Percentiles rank a stretch among this genome's conserved stretches.
Conservation (phyloP, 2,113 vertebrate species). For the Phocoena sinus region DNA sequence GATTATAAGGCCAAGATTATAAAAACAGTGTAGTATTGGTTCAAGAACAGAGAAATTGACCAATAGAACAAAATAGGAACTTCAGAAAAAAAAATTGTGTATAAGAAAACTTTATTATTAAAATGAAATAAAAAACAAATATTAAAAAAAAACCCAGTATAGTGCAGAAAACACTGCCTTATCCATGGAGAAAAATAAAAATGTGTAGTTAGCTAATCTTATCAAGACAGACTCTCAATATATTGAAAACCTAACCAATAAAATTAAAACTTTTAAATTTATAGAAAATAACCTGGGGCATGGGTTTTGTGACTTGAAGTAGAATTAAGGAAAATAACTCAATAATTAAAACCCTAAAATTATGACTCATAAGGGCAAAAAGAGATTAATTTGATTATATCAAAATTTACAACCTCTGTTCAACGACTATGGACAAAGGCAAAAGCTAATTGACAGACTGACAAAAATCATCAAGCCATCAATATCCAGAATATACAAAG, state of each 20-base stretch:
- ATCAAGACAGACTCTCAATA: not conserved
- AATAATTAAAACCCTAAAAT: not conserved
- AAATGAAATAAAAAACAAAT: not conserved
- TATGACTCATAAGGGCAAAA: not conserved
- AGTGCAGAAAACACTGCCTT: not conserved
- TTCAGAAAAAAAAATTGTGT: not conserved
- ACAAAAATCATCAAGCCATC: not conserved
- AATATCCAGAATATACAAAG: not conserved
- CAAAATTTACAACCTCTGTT: not conserved
- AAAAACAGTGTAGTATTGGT: not conserved
- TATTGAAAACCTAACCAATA: not conserved
- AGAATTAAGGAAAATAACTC: not conserved
- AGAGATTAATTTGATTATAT: not conserved
- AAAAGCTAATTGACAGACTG: not conserved
- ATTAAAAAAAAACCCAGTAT: not conserved
- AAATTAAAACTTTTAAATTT: not conserved
- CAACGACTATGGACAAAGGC: not conserved
- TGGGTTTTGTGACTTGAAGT: not conserved
- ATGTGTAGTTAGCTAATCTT: not conserved
- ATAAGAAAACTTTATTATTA: not conserved
- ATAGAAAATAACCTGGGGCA: not conserved
- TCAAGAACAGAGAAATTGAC: not conserved
- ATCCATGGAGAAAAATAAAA: not conserved
- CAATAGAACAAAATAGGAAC: not conserved
- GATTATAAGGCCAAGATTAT: not conserved